Evolutionary conservation across 2,888 invertebrate genomes (phyloP), one percentile per base, ranked within the genome.

Genomic region (Thera britannica): DNA sequence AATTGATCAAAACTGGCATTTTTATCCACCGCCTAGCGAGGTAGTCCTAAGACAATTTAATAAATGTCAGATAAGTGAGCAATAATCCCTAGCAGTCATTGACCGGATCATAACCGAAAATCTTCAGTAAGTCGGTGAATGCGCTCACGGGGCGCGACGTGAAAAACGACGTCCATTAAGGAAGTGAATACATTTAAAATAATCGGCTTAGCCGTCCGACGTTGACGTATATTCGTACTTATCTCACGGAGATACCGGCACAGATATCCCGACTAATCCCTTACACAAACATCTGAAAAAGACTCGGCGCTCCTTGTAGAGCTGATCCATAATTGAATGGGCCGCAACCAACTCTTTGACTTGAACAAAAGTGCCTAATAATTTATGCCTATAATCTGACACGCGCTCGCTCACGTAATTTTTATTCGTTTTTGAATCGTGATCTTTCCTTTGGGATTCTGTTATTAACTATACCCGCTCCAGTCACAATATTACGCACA

Each of bases 101-200:
- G 92, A 91, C 92, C 93, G 90, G 93, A 92, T 93, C 93, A 92
- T 91, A 90, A 89, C 90, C 92, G 78, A 92, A 92, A 92, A 92
- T 90, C 90, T 90, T 88, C 90, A 89, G 92, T 92, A 86, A 92
- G 90, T 88, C 88, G 86, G 87, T 80, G 80, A 81, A 85, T 82
- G 80, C 78, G 82, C 87, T 84, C 87, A 80, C 85, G 81, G 85
- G 82, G 82, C 84, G 81, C 72, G 79, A 86, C 85, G 89, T 93
- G 93, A 93, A 93, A 92, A 93, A 92, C 90, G 93, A 92, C 89
- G 83, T 89, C 92, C 93, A 93, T 93, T 93, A 93, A 90, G 93
- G 93, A 92, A 93, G 93, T 93, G 93, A 93, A 93, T 93, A 93
- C 93, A 93, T 93, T 93, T 93, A 92, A 93, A 93, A 93, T 93